phyloP scores from a whole-genome alignment of 1,140 invertebrate species.

The Drosophila gunungcola region DNA sequence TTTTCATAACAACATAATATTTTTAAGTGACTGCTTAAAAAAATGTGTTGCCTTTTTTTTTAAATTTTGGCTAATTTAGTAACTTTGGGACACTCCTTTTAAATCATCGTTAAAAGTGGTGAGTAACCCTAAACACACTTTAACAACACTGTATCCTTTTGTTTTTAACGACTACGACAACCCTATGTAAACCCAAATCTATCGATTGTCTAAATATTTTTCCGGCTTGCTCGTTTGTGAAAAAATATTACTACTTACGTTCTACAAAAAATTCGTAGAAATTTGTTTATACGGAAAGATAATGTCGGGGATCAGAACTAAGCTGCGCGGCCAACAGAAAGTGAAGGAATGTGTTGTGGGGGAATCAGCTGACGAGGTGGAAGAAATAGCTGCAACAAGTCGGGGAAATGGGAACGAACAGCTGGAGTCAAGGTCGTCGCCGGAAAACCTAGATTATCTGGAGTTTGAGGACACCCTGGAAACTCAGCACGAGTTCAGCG shows the following conservation, averaged over 20 bases:
- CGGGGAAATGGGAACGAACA: too few relatives aligned
- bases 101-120: too few relatives aligned
- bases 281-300: not conserved
- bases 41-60: too few relatives aligned
- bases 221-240: conserved; percentile 7
- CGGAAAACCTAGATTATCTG: not conserved
- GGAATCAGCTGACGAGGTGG: not conserved
- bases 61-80: too few relatives aligned
- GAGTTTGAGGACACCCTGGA: not conserved
- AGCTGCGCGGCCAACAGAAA: not conserved
- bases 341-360: not conserved
- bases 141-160: too few relatives aligned
- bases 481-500: not conserved
- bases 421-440: not conserved
- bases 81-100: too few relatives aligned
- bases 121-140: too few relatives aligned
- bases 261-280: not conserved
- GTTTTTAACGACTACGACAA: not conserved
- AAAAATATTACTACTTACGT: not conserved
- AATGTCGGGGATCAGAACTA: not conserved
- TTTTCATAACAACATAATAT: too few relatives aligned
- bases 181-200: not conserved
- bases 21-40: too few relatives aligned
- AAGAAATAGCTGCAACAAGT: not conserved
- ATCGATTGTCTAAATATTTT: conserved; percentile 1